A percentile compares a stretch with the other conserved stretches of the same genome.
These are phyloP conservation scores for Macrophya annulata DNA, from an alignment of 2,888 invertebrate species.

Conservation along the genomic window DNA sequence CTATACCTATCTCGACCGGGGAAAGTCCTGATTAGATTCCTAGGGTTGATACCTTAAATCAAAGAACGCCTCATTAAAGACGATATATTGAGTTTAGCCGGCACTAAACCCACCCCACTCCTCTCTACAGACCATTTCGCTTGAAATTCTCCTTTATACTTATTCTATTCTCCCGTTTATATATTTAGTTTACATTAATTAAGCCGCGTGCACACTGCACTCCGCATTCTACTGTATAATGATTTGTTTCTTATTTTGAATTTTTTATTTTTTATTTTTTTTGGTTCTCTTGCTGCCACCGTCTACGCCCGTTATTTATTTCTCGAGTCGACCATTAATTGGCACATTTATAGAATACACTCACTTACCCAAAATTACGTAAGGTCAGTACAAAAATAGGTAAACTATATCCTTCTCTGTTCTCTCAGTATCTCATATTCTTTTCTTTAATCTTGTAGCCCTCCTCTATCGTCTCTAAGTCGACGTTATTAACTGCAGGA, in stretches of 20 bases:
- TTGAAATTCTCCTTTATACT: not conserved
- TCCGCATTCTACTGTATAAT: not conserved
- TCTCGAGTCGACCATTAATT: not conserved
- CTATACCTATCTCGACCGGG: conserved; percentile 21
- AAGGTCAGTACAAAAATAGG: not conserved
- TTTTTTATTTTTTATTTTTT: too few species aligned
- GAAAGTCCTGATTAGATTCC: conserved; percentile 65
- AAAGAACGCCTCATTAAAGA: conserved; percentile 65
- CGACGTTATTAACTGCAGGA: conserved; percentile 40
- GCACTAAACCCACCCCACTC: not conserved
- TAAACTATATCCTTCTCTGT: not conserved
- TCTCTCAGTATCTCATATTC: not conserved
- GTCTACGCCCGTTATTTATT: not conserved
- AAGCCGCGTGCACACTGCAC: conserved; percentile 1
- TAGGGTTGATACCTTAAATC: conserved; percentile 66
- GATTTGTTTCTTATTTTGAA: not conserved
- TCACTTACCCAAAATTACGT: not conserved
- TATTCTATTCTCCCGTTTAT: not conserved
- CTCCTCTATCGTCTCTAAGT: not conserved
- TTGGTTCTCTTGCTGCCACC: not conserved
- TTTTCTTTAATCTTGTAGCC: not conserved
- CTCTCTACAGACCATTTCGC: not conserved
- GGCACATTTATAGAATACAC: conserved; percentile 30
- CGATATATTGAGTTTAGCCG: conserved; percentile 23
- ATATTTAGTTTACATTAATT: conserved; percentile 36